Evolutionary conservation across 2,113 vertebrate species (phyloP), one percentile per base, ranked within the genome.

Genomic region (Melanerpes aurifrons): DNA sequence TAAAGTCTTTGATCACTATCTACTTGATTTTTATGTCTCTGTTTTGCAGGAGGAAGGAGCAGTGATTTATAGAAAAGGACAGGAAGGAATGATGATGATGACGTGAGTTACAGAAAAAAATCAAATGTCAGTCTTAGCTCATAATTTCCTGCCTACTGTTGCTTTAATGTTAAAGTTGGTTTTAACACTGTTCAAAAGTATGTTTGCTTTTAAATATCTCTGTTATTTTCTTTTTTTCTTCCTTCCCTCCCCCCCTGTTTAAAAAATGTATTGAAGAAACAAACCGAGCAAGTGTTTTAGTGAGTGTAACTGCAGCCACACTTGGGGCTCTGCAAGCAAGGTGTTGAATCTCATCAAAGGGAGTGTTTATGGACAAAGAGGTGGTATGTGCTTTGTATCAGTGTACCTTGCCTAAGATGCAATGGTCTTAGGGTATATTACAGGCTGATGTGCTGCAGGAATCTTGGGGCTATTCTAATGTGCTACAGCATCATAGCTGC

Each of bases 1-100:
- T 93, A 85, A 91, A 93, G 82, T 86, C 92, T 96, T 94, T 95
- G 88, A 94, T 96, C 24, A 7, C 24, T 91, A 16, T 87, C 48
- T 87, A 21, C 59, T 89, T 89, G 48, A 70, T 61, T 93, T 95
- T 40, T 31, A 14, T 45, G 15, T 45, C 29, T 89, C n/a, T 86
- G 28, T 59, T 93, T 89, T 94, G 61, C 43, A 67, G 83, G 47
- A 83, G 82, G 89, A 94, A 89, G 61, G 66, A 87, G 53, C 28
- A 45, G 32, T 59, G 50, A 79, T 81, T 58, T 45, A 59, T 68
- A 82, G 26, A 32, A 50, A 37, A 80, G 43, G 63, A 12, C 32
- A 79, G 74, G 81, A 85, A 89, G 40, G 25, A 70, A 53, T 53
- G 62, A 1, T 67, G 64, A 2, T 67, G 64, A 2, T 90, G 57